Conservation (phyloP, 64 coral and sea anemone genomes). For the Stylophora pistillata region DNA sequence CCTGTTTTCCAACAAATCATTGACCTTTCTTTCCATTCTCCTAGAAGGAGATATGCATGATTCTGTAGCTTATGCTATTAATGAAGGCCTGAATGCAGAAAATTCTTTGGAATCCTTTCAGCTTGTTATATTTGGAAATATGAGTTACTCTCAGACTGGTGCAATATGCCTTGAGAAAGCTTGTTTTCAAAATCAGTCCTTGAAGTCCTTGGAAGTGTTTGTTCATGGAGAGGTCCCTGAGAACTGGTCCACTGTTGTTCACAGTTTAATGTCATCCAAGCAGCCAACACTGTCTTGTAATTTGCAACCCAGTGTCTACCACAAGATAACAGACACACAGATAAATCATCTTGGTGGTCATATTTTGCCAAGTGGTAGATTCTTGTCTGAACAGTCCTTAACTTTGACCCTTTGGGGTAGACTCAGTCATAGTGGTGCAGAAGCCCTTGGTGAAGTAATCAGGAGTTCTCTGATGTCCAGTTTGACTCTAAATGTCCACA, state of each 20-base stretch:
- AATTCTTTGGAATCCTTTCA: not conserved
- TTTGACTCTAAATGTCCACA: not conserved
- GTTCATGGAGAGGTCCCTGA: not conserved
- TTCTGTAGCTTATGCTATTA: not conserved
- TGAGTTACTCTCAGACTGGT: not conserved
- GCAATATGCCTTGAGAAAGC: not conserved
- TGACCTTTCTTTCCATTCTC: not conserved
- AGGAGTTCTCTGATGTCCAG: not conserved
- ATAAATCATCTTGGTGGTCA: not conserved
- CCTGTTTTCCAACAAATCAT: not conserved
- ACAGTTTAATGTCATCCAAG: not conserved
- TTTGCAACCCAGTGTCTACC: not conserved
- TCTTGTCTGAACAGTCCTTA: not conserved
- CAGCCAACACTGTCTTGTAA: not conserved
- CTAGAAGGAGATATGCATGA: not conserved
- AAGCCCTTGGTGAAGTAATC: not conserved
- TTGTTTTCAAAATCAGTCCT: not conserved
- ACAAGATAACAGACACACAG: not conserved
- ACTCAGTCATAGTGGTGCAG: not conserved
- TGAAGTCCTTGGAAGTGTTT: not conserved
- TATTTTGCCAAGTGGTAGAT: not conserved
- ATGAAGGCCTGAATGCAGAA: not conserved
- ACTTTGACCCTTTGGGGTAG: not conserved
- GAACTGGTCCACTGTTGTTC: not conserved
- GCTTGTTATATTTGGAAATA: not conserved